phyloP scores from a whole-genome alignment of 2,113 vertebrate species.

The Bufo bufo region DNA sequence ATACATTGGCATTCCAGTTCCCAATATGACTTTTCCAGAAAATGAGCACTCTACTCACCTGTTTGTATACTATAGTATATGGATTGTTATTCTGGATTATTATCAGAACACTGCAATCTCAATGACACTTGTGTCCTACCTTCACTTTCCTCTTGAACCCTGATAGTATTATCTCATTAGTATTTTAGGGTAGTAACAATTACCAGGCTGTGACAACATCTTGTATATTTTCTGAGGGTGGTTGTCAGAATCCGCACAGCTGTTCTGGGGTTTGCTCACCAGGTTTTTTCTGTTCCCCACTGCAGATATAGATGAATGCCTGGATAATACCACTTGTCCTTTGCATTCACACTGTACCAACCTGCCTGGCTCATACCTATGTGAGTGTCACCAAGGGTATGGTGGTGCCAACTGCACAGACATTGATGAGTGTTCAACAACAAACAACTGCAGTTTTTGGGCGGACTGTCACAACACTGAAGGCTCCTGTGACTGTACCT shows the following conservation, averaged over 20 bases:
- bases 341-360: conserved; percentile 1
- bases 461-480: conserved; percentile 32
- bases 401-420: conserved; percentile 34
- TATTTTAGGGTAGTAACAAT: no score
- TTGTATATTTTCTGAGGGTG: neutral
- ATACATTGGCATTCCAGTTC: no score
- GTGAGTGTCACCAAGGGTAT: conserved; percentile 22
- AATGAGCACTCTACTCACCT: no score
- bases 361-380: conserved; percentile 2
- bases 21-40: no score
- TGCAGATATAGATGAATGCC: conserved; percentile 49
- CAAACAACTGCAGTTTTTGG: conserved; percentile 21
- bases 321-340: neutral
- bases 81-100: no score
- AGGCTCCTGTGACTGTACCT: conserved; percentile 37
- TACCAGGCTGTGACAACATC: neutral
- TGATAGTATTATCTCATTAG: no score
- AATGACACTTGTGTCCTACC: no score
- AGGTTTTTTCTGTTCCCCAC: neutral
- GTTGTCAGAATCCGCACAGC: neutral
- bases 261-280: neutral
- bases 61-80: no score
- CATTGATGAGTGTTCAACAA: conserved; percentile 38
- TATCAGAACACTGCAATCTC: no score
- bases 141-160: no score